Conservation (phyloP, 2,888 invertebrate genomes). For the Eucriotettix oculatus region DNA sequence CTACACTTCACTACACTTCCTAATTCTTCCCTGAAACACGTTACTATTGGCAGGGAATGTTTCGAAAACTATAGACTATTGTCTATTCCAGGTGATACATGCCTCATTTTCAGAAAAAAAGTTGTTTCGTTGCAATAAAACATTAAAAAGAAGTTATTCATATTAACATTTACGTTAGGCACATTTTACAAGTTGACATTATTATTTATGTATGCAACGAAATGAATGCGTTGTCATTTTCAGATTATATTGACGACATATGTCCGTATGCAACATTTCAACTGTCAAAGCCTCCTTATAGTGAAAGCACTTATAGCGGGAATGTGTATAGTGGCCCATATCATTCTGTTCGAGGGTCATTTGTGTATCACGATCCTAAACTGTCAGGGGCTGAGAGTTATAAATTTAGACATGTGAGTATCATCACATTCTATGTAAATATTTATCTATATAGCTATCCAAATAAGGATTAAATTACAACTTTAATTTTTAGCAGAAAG, state of each 20-base stretch:
- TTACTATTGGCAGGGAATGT: no score
- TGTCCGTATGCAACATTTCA: slow-evolving; percentile 89
- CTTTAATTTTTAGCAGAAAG: slow-evolving; percentile 37
- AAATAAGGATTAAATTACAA: background rate
- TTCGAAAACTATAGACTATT: no score
- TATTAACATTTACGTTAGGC: no score
- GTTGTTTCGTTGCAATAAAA: no score
- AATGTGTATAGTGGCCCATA: slow-evolving; percentile 77
- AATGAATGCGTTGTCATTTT: slow-evolving; percentile 13
- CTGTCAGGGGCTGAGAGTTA: slow-evolving; percentile 48
- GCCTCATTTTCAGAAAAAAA: no score
- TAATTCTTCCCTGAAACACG: no score
- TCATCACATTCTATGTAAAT: background rate
- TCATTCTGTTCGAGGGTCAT: slow-evolving; percentile 69
- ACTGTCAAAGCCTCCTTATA: slow-evolving; percentile 63
- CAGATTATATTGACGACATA: slow-evolving; percentile 84
- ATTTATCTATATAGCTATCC: background rate
- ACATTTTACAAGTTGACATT: no score
- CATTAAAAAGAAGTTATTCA: no score
- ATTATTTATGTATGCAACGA: no score
- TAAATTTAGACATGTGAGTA: slow-evolving; percentile 50
- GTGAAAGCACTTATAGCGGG: slow-evolving; percentile 80
- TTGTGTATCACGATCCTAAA: slow-evolving; percentile 81
- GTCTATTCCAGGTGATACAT: no score
- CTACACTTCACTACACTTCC: no score